Conservation (phyloP, 1,140 invertebrate species). For the Cepaea nemoralis region DNA sequence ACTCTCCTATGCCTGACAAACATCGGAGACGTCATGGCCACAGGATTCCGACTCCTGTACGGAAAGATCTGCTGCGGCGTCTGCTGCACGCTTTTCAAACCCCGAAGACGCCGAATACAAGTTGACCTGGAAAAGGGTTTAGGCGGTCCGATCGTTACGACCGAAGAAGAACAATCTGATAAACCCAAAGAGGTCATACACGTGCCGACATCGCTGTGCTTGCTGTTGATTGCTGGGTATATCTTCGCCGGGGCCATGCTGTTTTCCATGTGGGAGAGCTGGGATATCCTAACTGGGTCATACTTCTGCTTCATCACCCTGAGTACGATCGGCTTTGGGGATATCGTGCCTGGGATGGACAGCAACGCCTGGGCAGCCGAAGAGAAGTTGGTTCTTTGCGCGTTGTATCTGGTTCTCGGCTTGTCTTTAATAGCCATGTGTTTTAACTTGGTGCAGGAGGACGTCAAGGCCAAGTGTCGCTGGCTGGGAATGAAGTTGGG, state of each 20-base stretch:
- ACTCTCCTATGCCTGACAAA: constrained; percentile 92
- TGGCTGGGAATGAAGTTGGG: constrained; percentile 73
- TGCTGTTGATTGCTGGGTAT: constrained; percentile 69
- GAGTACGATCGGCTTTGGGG: constrained; percentile 88
- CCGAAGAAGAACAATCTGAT: constrained; percentile 52
- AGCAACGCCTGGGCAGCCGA: constrained; percentile 63
- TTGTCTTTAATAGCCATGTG: constrained; percentile 99
- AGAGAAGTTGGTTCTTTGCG: constrained; percentile 68
- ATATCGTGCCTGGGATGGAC: constrained; percentile 81
- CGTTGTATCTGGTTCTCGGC: constrained; percentile 81
- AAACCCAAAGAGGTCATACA: constrained; percentile 59
- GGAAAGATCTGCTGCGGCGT: constrained; percentile 86
- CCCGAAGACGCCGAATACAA: constrained; percentile 42
- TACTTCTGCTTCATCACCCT: constrained; percentile 94
- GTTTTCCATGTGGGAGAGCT: constrained; percentile 69
- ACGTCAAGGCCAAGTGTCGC: constrained; percentile 83
- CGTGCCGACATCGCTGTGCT: constrained; percentile 64
- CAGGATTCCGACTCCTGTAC: constrained; percentile 95
- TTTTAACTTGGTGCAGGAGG: constrained; percentile 97
- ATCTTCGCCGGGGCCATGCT: constrained; percentile 70
- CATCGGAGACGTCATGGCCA: constrained; percentile 94
- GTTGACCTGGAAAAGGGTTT: constrained; percentile 59
- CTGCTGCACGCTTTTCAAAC: constrained; percentile 59
- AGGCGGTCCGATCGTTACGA: constrained; percentile 43
- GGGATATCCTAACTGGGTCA: constrained; percentile 89